Evolutionary conservation across 64 coral and sea anemone genomes (phyloP), one percentile per base, ranked within the genome.

Genomic region (Actinia tenebrosa): DNA sequence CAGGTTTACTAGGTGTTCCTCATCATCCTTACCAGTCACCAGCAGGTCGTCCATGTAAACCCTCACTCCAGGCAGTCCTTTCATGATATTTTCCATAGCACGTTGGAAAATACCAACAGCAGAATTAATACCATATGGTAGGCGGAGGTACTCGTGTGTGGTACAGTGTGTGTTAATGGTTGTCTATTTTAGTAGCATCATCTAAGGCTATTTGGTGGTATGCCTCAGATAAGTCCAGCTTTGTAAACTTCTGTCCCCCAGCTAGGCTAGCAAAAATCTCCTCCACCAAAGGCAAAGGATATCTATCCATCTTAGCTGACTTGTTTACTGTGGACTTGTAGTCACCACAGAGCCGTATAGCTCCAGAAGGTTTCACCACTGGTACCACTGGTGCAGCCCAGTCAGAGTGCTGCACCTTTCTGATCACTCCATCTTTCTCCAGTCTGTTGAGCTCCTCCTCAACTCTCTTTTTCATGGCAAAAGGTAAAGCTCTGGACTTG

Each of bases 161-260:
- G 86, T 79, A 18, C 83, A 83, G 64, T 89, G 88, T 25, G 92
- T 93, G 47, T 87, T 93, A 30, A 89, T 89, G 17, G 92, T 89
- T 3, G 85, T 47, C 37, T 47, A 83, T 78, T 20, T 89, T 86
- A 44, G 84, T 50, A 16, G 37, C 88, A 61, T 88, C 53, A 44
- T 87, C 80, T 23, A 92, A 58, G 56, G 14, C 60, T 19, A 88
- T 10, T 84, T 88, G 64, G 2, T 68, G 80, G 84, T 87, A 92
- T 2, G 86, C 91, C 58, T 92, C 78, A 14, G 77, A 59, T 30
- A 92, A 46, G 27, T 85, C 86, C 3, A 93, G 30, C 63, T 93
- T 93, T 17, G 84, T 91, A 62, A 91, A 91, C 6, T 86, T 58
- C 30, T 85, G 53, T 15, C 69, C 82, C 9, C 87, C 87, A 56